Percentiles rank a stretch among this genome's conserved stretches.
Evolutionary conservation across 2,113 vertebrate species (phyloP).

Genomic region (Siniperca knerii): DNA sequence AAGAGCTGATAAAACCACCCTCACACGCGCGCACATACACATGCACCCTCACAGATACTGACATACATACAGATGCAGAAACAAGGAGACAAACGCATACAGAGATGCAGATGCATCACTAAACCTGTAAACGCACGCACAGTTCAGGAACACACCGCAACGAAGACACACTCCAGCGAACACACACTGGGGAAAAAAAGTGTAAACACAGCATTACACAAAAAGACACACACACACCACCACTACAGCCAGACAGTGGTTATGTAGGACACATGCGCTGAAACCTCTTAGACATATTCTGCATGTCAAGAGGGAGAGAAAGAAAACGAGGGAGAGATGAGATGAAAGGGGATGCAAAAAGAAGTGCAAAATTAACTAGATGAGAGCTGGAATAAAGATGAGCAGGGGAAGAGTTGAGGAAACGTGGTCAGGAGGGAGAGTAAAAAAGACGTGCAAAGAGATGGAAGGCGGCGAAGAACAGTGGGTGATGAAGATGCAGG

Average conservation of each 20-base stretch:
- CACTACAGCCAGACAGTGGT: background rate
- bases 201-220: constrained; percentile 17
- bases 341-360: constrained; percentile 38
- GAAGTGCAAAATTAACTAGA: constrained; percentile 30
- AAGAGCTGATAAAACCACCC: constrained; percentile 75
- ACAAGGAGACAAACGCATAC: constrained; percentile 42
- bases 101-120: constrained; percentile 60
- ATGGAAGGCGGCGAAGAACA: background rate
- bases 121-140: constrained; percentile 32
- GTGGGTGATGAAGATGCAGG: constrained; percentile 24
- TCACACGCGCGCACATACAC: constrained; percentile 23
- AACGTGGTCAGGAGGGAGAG: background rate
- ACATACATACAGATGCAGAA: constrained; percentile 48
- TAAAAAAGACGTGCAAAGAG: background rate
- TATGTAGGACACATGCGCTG: constrained; percentile 42
- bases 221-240: background rate
- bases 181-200: background rate
- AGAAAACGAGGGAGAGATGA: background rate
- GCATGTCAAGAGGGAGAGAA: constrained; percentile 38
- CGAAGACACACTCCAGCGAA: constrained; percentile 9
- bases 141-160: background rate
- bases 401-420: constrained; percentile 21
- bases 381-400: constrained; percentile 54
- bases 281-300: constrained; percentile 27
- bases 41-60: constrained; percentile 1